Evolutionary conservation across 37 sponge, comb jelly and placozoan species (phyloP).

Genomic region (Spongilla lacustris): DNA sequence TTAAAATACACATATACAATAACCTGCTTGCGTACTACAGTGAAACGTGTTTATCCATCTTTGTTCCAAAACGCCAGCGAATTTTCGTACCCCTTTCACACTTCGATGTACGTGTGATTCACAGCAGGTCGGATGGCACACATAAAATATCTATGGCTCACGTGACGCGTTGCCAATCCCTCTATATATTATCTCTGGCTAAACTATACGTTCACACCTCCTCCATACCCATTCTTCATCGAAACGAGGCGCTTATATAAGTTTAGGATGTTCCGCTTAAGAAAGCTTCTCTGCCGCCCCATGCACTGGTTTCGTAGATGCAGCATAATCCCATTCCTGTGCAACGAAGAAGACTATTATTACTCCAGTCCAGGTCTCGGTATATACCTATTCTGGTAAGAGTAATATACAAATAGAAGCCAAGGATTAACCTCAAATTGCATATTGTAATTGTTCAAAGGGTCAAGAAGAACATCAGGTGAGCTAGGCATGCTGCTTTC

Average conservation of each 20-base stretch:
- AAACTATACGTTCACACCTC: not conserved
- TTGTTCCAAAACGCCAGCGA: too few relatives aligned
- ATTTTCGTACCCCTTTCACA: too few relatives aligned
- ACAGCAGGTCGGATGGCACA: too few relatives aligned
- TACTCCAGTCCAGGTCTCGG: slow-evolving; percentile 1
- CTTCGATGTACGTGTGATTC: too few relatives aligned
- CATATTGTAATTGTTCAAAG: slow-evolving; percentile 1
- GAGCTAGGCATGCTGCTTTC: not conserved
- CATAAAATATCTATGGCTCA: too few relatives aligned
- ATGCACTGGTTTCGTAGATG: not conserved
- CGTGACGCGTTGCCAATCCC: too few relatives aligned
- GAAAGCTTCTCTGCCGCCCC: not conserved
- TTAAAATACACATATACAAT: too few relatives aligned
- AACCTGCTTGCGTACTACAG: too few relatives aligned
- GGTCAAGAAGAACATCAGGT: not conserved
- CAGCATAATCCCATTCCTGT: slow-evolving; percentile 1
- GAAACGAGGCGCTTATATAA: not conserved
- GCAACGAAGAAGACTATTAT: slow-evolving; percentile 1
- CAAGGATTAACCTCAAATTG: slow-evolving; percentile 1
- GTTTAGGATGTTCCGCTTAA: not conserved
- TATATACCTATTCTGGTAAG: not conserved
- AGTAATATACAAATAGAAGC: not conserved
- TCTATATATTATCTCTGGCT: too few relatives aligned
- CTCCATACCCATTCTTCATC: not conserved
- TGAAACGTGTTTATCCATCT: too few relatives aligned